Percentiles rank a stretch among this genome's conserved stretches.
phyloP scores from a whole-genome alignment of 2,797 vertebrate genomes.

The Alcedo atthis region DNA sequence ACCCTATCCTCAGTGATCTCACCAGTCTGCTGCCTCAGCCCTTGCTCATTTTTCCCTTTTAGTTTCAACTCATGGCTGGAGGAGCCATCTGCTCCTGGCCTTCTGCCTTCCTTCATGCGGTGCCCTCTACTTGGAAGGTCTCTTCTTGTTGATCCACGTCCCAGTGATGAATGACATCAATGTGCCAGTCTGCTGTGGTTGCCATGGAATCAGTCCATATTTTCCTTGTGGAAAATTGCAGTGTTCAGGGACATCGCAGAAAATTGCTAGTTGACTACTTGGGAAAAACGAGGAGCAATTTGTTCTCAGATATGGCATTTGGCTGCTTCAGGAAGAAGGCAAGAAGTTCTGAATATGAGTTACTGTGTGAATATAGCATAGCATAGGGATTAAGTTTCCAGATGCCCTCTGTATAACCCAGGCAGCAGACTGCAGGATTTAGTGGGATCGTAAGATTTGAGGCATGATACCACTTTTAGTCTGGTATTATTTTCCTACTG shows the following conservation, averaged over 20 bases:
- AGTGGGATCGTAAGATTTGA: background rate
- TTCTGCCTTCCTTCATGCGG: background rate
- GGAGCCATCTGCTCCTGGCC: background rate
- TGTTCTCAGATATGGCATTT: constrained; percentile 14
- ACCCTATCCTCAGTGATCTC: background rate
- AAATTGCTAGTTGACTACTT: constrained; percentile 49
- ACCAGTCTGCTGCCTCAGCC: background rate
- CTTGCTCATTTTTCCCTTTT: background rate
- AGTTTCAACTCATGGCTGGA: background rate
- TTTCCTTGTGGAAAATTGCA: constrained; percentile 49
- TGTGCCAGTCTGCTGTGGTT: background rate
- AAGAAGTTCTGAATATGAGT: background rate
- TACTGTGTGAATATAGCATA: background rate
- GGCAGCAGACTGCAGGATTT: background rate
- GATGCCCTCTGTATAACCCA: background rate
- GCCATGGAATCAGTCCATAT: constrained; percentile 18
- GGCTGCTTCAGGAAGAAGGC: constrained; percentile 1
- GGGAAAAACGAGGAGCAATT: constrained; percentile 22
- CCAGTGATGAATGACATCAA: rapidly evolving
- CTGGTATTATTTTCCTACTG: background rate
- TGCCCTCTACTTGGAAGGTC: background rate
- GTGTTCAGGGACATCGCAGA: constrained; percentile 35
- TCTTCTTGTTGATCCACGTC: background rate
- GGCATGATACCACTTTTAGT: background rate
- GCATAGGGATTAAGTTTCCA: background rate